These are phyloP conservation scores for Scolopax bukidnonensis DNA, from an alignment of 2,797 vertebrate genomes.

Conservation along the genomic window DNA sequence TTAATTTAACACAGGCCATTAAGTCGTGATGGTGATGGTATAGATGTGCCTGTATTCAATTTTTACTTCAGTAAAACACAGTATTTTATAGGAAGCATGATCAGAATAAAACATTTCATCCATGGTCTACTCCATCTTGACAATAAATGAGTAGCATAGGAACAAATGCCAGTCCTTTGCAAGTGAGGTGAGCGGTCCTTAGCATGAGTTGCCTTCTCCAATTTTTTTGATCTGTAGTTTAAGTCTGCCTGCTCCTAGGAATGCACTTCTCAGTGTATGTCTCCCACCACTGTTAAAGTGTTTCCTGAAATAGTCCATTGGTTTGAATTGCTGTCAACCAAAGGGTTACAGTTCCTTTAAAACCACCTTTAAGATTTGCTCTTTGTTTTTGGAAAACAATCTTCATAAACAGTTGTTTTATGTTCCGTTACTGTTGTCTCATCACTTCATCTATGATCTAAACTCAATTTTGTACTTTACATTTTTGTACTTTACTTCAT, in stretches of 20 bases:
- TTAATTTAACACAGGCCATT: neutral
- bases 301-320: neutral
- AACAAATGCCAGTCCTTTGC: neutral
- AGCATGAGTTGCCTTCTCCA: neutral
- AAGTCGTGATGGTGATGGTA: neutral
- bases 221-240: neutral
- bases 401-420: neutral
- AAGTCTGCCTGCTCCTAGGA: neutral
- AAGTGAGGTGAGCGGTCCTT: neutral
- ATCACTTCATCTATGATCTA: constrained; percentile 21
- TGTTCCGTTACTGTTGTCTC: neutral
- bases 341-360: neutral
- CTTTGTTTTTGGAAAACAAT: neutral
- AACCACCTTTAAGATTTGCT: neutral
- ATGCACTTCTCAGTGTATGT: neutral
- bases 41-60: neutral
- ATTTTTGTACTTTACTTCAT: neutral
- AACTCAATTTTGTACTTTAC: neutral
- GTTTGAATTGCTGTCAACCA: neutral
- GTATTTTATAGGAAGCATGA: neutral
- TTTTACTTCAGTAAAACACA: neutral
- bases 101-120: neutral
- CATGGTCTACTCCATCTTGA: neutral
- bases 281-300: neutral
- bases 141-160: neutral